Conservation (phyloP, 1,140 invertebrate species). For the Carcinoscorpius rotundicauda region DNA sequence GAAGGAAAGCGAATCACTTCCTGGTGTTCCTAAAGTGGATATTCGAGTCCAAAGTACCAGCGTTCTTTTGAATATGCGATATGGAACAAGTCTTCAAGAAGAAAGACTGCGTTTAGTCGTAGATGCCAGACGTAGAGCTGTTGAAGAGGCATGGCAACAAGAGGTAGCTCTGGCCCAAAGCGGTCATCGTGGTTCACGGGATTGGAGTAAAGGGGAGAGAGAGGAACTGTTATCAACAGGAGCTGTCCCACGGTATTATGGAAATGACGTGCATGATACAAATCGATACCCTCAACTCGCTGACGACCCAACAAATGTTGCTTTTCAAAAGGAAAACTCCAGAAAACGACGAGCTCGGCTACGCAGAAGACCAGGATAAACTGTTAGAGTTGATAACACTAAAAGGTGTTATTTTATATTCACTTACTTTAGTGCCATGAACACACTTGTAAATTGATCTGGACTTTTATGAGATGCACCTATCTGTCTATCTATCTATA, state of each 20-base stretch:
- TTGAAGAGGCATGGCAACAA: conserved; percentile 80
- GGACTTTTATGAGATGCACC: too few relatives aligned
- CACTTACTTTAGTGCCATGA: too few relatives aligned
- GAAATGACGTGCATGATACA: conserved; percentile 80
- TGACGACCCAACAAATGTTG: conserved; percentile 89
- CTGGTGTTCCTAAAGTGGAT: conserved; percentile 24
- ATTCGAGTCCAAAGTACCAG: conserved; percentile 33
- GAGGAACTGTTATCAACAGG: conserved; percentile 78
- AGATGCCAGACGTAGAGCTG: conserved; percentile 69
- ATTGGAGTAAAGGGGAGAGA: conserved; percentile 52
- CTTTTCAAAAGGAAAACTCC: conserved; percentile 47
- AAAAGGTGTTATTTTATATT: too few relatives aligned
- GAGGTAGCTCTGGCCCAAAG: conserved; percentile 66
- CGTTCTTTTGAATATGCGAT: conserved; percentile 41
- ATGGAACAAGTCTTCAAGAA: conserved; percentile 76
- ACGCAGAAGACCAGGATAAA: conserved; percentile 1
- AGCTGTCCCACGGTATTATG: conserved; percentile 67
- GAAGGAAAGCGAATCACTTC: conserved; percentile 13
- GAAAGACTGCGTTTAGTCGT: conserved; percentile 75
- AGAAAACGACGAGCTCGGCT: conserved; percentile 23
- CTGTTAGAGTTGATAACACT: too few relatives aligned
- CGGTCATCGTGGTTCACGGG: conserved; percentile 41
- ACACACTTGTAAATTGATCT: too few relatives aligned
- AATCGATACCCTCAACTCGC: conserved; percentile 78
- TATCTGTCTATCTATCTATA: too few relatives aligned